A percentile compares a stretch with the other conserved stretches of the same genome.
Conservation (phyloP, 2,797 vertebrate species). For the Xiphorhynchus erythropygius region DNA sequence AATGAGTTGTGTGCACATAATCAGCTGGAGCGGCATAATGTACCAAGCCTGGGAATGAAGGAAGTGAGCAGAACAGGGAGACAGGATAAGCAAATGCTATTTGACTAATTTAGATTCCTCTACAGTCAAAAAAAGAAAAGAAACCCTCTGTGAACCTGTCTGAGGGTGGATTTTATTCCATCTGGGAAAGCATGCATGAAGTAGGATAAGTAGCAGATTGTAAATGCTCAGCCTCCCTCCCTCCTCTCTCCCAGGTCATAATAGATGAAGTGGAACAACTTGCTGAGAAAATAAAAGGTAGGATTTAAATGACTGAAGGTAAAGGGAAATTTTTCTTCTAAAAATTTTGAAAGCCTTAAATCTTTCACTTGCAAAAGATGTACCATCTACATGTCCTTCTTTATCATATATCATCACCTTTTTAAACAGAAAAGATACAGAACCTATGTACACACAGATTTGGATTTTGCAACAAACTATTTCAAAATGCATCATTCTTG, state of each 20-base stretch:
- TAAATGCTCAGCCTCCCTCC: neutral
- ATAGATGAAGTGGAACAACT: neutral
- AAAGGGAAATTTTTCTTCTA: neutral
- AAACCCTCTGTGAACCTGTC: neutral
- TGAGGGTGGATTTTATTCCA: neutral
- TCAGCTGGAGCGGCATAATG: neutral
- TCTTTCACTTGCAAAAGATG: neutral
- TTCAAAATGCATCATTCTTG: neutral
- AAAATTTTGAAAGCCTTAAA: neutral
- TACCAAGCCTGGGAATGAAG: neutral
- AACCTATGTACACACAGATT: neutral
- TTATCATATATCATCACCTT: neutral
- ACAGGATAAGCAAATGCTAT: neutral
- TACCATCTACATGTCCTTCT: neutral
- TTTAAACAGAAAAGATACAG: neutral
- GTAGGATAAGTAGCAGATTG: neutral
- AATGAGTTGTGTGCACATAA: rapidly evolving
- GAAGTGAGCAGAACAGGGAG: neutral
- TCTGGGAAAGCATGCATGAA: neutral
- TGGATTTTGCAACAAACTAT: neutral
- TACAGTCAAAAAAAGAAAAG: neutral
- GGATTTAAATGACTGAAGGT: neutral
- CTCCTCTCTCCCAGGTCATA: neutral
- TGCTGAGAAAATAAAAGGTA: neutral
- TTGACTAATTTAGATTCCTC: neutral